Base-by-base conservation (phyloP, 92 coral and sea anemone genomes). In the Muricea muricata region DNA sequence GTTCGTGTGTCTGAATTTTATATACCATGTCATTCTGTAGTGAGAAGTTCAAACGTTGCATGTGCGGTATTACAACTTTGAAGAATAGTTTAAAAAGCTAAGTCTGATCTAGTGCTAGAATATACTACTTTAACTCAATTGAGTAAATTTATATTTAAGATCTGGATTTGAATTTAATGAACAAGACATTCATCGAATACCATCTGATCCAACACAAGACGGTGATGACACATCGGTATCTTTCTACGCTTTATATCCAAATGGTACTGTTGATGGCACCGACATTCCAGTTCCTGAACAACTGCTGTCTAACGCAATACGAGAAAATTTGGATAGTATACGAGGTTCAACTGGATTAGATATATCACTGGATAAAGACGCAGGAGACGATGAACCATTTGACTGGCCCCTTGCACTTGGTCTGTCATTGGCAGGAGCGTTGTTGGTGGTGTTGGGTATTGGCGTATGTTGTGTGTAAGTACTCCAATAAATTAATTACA, bases 151-250 rank as follows among this genome's bases (percentile, higher is more conserved):
- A 46, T 46, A 73, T 42, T 73, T 73, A 37, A 73, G 79, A 5
- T 26, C 57, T 28, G 56, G 57, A 42, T 45, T 73, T 45, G 58
- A 42, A 28, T 73, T 73, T 45, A 21, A 11, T 45, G 58, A 41
- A 28, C 58, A 41, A 21, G n/a, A 73, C 12, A 29, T 73, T 48
- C 52, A 73, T 73, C 52, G 79, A 73, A 20, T 73, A 73, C 79
- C 58, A 40, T 23, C 57, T 0, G 32, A 73, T 21, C 79, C 79
- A 18, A n/a, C 31, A 18, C 79, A 73, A 18, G 58, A 73, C 34
- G 79, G 57, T 42, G 29, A 24, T 23, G 60, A 73, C 35, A 41
- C 33, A 29, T n/a, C 25, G 2, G 56, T 73, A n/a, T 73, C 56
- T 8, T 39, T 41, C 28, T 73, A 73, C 58, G 79, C 56, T 23